These are phyloP conservation scores for Gila orcuttii DNA, from an alignment of 2,113 vertebrate species.

Conservation along the genomic window DNA sequence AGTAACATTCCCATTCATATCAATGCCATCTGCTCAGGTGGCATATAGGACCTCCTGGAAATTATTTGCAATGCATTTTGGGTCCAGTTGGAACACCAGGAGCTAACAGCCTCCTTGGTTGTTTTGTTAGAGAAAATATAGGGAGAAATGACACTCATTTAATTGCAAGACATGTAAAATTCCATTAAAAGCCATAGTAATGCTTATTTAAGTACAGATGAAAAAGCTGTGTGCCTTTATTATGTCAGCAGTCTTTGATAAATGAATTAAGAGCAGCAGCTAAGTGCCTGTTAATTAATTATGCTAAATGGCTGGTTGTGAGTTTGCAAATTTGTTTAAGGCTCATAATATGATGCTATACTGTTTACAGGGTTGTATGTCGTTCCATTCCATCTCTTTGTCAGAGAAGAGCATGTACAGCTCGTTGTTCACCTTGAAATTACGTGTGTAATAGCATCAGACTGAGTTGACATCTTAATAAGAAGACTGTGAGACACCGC, in stretches of 20 bases:
- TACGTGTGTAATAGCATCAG: neutral
- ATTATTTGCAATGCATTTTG: neutral
- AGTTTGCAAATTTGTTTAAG: neutral
- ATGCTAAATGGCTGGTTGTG: neutral
- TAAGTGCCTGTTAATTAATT: constrained; percentile 15
- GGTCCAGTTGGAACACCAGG: neutral
- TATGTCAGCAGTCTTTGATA: constrained; percentile 12
- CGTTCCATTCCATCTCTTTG: neutral
- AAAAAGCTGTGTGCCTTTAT: neutral
- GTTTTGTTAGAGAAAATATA: neutral
- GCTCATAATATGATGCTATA: neutral
- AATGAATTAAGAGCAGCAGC: constrained; percentile 20
- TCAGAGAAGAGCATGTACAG: neutral
- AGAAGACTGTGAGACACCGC: neutral
- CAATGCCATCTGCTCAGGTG: neutral
- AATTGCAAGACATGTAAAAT: neutral
- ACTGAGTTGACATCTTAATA: neutral
- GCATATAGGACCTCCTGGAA: neutral
- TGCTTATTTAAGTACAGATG: neutral
- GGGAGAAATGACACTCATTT: neutral
- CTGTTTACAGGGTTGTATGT: neutral
- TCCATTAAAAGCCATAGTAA: neutral
- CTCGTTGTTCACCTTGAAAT: neutral
- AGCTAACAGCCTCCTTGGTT: neutral
- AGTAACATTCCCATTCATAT: neutral